Evolutionary conservation across 2,113 vertebrate species (phyloP), one percentile per base, ranked within the genome.

Genomic region (Nyctibius bracteatus): DNA sequence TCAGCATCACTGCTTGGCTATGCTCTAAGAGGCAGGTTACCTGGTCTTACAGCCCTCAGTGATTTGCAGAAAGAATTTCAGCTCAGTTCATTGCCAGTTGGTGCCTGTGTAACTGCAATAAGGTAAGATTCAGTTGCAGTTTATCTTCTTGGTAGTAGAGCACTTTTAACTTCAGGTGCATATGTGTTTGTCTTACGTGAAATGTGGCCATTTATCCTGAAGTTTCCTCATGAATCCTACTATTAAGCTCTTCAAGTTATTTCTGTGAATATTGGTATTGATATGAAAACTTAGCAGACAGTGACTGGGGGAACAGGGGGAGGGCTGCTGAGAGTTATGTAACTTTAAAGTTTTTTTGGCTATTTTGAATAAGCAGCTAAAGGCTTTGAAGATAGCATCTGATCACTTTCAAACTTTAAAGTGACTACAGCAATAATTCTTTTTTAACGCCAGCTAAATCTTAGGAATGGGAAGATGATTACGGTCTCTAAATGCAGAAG

Each of bases 1-100:
- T 97, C 95, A 95, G 98, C 98, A 98, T 98, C 98, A 97, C 95
- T 96, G 73, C 72, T 96, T 54, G 20, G 93, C 94, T 97, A 54
- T 97, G 92, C 92, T 98, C 95, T 96, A 91, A 97, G 98, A 98
- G 93, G 95, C 97, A 98, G 98, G 73, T 96, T 98, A 97, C 98
- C 95, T 97, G 97, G 91, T 97, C 90, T 79, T 95, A 65, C 97
- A 90, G 94, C 97, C 96, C 86, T 97, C 62, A 96, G 97, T 97
- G 98, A 97, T 98, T 92, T 97, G 84, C 96, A 97, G 98, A 91
- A 95, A 96, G 97, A 93, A 97, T 86, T 97, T 96, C 98, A 97
- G 81, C 97, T 92, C 96, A 68, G 79, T 97, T 91, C 88, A 28
- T 92, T 97, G 94, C 96, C 97, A 96, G 93, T 96, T 97, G 97